These are phyloP conservation scores for Patagioenas fasciata DNA, from an alignment of 2,113 vertebrate species.

Conservation along the genomic window DNA sequence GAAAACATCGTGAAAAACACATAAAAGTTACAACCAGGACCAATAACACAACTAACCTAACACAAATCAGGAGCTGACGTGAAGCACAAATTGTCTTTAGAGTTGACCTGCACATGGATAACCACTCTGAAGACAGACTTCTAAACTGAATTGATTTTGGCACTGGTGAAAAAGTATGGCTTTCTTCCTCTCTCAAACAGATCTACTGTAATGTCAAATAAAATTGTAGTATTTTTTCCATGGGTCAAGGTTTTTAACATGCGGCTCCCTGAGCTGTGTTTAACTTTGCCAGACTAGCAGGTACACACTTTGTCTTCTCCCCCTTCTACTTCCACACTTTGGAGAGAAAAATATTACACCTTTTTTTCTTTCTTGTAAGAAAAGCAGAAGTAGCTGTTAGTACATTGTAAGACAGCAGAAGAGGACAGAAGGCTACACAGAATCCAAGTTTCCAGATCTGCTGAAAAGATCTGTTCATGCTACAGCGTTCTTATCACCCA, in stretches of 20 bases:
- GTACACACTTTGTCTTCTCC: background rate
- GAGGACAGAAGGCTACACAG: background rate
- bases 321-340: background rate
- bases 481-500: background rate
- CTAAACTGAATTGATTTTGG: background rate
- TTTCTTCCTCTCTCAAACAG: background rate
- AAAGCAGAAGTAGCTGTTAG: background rate
- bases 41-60: background rate
- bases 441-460: background rate
- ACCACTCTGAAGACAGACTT: background rate
- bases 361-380: background rate
- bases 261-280: background rate
- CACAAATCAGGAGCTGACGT: background rate
- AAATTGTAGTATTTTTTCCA: background rate
- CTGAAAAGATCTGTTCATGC: background rate
- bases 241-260: background rate
- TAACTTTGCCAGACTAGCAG: background rate
- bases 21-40: background rate
- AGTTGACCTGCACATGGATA: rapidly evolving
- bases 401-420: background rate
- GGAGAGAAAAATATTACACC: background rate
- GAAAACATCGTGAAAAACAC: background rate
- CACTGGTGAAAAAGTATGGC: background rate
- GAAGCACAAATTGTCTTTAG: background rate
- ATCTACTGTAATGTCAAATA: background rate